Percentiles rank a stretch among this genome's conserved stretches.
Conservation (phyloP, 2,888 invertebrate species). For the Hydriomena furcata region DNA sequence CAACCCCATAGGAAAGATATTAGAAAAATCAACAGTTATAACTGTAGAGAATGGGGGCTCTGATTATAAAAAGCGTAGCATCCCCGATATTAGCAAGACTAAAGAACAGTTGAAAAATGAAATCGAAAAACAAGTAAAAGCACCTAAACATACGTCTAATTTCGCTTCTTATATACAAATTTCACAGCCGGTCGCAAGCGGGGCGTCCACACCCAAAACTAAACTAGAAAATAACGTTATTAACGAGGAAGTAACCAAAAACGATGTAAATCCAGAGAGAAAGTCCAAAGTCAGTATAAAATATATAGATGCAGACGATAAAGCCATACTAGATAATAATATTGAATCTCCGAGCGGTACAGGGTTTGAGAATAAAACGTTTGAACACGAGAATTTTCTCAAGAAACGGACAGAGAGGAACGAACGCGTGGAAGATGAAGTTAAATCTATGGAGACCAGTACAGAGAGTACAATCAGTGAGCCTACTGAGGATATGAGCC, state of each 20-base stretch:
- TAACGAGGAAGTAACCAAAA: conserved; percentile 46
- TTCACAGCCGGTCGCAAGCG: conserved; percentile 76
- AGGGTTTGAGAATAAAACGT: conserved; percentile 76
- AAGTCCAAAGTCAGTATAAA: conserved; percentile 58
- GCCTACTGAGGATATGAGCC: conserved; percentile 67
- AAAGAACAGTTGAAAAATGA: conserved; percentile 65
- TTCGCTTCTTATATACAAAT: conserved; percentile 85
- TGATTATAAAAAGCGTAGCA: conserved; percentile 41
- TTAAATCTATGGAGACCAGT: conserved; percentile 75
- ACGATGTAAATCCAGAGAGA: conserved; percentile 48
- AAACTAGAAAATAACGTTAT: conserved; percentile 50
- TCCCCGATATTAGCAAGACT: conserved; percentile 47
- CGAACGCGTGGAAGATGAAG: conserved; percentile 49
- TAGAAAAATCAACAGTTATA: conserved; percentile 79
- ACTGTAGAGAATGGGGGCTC: conserved; percentile 72
- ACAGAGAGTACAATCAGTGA: conserved; percentile 76
- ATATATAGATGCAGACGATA: conserved; percentile 70
- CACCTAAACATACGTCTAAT: conserved; percentile 82
- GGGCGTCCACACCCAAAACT: conserved; percentile 58
- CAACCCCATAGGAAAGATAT: conserved; percentile 78
- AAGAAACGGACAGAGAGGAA: conserved; percentile 70
- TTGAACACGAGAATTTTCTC: conserved; percentile 76
- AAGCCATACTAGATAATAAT: conserved; percentile 67
- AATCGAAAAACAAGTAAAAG: conserved; percentile 73
- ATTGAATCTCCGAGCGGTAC: conserved; percentile 76